A percentile compares a stretch with the other conserved stretches of the same genome.
Evolutionary conservation across 2,113 vertebrate genomes (phyloP).

Genomic region (Tapirus terrestris): DNA sequence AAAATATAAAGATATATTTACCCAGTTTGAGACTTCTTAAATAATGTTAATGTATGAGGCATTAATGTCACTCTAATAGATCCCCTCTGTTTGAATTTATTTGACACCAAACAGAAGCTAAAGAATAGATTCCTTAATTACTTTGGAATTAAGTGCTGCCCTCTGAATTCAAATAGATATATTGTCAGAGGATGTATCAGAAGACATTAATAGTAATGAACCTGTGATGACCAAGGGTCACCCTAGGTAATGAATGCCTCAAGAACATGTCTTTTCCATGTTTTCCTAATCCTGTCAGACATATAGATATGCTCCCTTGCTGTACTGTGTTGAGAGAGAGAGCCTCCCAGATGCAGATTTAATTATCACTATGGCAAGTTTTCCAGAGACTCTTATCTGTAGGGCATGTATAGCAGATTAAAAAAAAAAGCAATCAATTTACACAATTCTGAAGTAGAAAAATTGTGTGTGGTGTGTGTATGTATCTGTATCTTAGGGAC

Average conservation of each 20-base stretch:
- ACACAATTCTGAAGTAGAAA: background rate
- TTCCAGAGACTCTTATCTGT: background rate
- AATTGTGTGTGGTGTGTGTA: background rate
- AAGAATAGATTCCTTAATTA: conserved; percentile 15
- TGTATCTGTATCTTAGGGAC: background rate
- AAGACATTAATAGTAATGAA: background rate
- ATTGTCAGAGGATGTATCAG: background rate
- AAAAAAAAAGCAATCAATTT: background rate
- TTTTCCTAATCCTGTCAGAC: background rate
- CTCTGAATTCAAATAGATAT: background rate
- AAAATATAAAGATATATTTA: background rate
- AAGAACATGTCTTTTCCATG: background rate
- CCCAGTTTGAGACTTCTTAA: background rate
- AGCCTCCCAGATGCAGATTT: background rate
- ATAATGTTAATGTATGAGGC: background rate
- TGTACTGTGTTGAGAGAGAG: background rate
- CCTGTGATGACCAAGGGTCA: background rate
- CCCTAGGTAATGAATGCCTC: background rate
- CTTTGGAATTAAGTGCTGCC: background rate
- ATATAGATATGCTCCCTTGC: background rate
- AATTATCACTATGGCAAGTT: background rate
- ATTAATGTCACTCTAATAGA: background rate
- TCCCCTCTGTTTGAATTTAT: background rate
- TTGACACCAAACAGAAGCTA: background rate
- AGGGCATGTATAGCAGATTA: background rate